These are phyloP conservation scores for Batillaria attramentaria DNA, from an alignment of 1,140 invertebrate species.

Conservation along the genomic window DNA sequence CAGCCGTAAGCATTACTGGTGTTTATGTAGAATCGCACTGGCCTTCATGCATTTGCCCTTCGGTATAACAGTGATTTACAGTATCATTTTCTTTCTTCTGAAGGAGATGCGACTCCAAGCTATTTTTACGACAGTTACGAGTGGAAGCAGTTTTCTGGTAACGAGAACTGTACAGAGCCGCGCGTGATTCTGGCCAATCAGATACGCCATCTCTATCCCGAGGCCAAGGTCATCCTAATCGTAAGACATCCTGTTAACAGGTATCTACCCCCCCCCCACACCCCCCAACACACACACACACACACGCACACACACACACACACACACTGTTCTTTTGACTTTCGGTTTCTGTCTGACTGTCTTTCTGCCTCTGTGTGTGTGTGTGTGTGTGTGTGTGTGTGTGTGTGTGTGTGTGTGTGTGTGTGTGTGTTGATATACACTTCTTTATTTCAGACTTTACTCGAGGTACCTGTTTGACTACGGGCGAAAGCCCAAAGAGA, in stretches of 20 bases:
- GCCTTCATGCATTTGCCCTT: too few species aligned
- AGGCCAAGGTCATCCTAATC: constrained; percentile 45
- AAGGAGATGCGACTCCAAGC: constrained; percentile 48
- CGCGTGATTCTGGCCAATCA: constrained; percentile 37
- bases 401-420: neutral
- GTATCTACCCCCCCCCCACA: too few species aligned
- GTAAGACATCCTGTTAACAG: constrained; percentile 50
- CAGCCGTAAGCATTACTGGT: too few species aligned
- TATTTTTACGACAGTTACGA: constrained; percentile 42
- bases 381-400: neutral
- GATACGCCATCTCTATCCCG: constrained; percentile 44
- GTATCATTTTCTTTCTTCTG: too few species aligned
- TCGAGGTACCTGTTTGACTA: too few species aligned
- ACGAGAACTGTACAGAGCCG: constrained; percentile 35
- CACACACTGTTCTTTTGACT: neutral
- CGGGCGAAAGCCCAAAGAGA: too few species aligned
- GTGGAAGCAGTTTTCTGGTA: constrained; percentile 28
- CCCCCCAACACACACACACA: too few species aligned
- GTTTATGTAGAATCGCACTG: too few species aligned
- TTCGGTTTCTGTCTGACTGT: neutral
- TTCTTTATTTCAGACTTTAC: too few species aligned
- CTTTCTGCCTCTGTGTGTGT: constrained; percentile 10
- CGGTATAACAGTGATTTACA: too few species aligned
- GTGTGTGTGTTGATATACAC: too few species aligned
- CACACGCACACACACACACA: neutral